Conservation (phyloP, 2,888 invertebrate genomes). For the Drosophila gaucha region DNA sequence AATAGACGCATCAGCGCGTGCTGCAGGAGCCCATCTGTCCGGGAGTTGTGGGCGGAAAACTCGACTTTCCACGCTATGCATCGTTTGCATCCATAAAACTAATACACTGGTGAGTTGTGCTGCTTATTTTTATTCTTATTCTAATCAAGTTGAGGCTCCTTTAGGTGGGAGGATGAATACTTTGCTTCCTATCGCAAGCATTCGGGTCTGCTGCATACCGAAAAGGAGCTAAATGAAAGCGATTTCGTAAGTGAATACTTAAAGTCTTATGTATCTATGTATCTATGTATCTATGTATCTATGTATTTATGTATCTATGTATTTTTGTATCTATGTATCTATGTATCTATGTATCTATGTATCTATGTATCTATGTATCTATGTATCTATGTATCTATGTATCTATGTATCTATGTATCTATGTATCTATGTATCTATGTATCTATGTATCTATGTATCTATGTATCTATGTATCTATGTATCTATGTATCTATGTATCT, state of each 20-base stretch:
- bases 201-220: constrained; percentile 86
- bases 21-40: constrained; percentile 91
- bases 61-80: constrained; percentile 93
- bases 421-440: constrained; percentile 21
- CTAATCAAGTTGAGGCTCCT: not conserved
- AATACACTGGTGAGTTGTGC: constrained; percentile 88
- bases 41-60: constrained; percentile 91
- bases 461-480: not conserved
- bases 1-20: constrained; percentile 89
- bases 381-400: constrained; percentile 20
- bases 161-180: constrained; percentile 91
- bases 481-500: not conserved
- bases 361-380: not conserved
- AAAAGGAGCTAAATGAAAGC: constrained; percentile 79
- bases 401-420: not conserved
- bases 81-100: constrained; percentile 94
- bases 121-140: not conserved
- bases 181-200: constrained; percentile 90
- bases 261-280: not conserved
- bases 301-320: not conserved
- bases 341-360: constrained; percentile 20
- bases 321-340: not conserved
- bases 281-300: not conserved
- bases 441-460: not conserved
- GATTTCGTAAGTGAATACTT: constrained; percentile 73